Evolutionary conservation across 2,113 vertebrate species (phyloP).

Genomic region (Catharus fuscescens): DNA sequence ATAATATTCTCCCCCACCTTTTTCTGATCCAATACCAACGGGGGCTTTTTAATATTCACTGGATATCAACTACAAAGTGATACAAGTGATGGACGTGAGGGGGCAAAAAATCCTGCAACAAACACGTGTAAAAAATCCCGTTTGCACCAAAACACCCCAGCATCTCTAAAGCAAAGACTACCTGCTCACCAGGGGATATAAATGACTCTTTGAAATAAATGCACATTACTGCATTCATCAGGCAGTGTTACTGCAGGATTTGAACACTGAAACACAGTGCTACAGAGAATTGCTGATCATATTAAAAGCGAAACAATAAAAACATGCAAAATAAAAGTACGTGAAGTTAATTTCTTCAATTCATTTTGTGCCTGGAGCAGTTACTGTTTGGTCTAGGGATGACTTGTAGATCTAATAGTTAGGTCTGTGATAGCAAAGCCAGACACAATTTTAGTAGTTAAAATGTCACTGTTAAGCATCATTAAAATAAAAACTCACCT

Average conservation of each 20-base stretch:
- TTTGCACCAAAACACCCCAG: background rate
- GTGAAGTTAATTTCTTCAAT: constrained; percentile 21
- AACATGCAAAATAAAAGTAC: background rate
- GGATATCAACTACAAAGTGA: background rate
- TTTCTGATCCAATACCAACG: background rate
- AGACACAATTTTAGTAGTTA: constrained; percentile 23
- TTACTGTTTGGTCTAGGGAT: constrained; percentile 21
- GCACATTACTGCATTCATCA: background rate
- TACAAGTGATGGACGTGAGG: background rate
- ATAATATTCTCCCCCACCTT: accelerated
- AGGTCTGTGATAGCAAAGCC: background rate
- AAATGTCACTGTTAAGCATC: background rate
- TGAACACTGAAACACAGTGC: background rate
- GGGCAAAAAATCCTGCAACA: background rate
- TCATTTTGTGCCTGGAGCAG: constrained; percentile 9
- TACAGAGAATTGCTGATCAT: background rate
- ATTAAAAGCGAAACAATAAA: background rate
- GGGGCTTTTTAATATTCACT: background rate
- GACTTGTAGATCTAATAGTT: constrained; percentile 24
- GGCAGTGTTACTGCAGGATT: background rate
- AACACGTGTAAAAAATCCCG: background rate
- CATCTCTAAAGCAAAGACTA: background rate
- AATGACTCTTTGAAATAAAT: constrained; percentile 36
- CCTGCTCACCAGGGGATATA: constrained; percentile 16
- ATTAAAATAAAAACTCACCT: background rate